Percentiles rank a stretch among this genome's conserved stretches.
These are phyloP conservation scores for Platyscapa corneri DNA, from an alignment of 1,140 invertebrate genomes.

Conservation along the genomic window DNA sequence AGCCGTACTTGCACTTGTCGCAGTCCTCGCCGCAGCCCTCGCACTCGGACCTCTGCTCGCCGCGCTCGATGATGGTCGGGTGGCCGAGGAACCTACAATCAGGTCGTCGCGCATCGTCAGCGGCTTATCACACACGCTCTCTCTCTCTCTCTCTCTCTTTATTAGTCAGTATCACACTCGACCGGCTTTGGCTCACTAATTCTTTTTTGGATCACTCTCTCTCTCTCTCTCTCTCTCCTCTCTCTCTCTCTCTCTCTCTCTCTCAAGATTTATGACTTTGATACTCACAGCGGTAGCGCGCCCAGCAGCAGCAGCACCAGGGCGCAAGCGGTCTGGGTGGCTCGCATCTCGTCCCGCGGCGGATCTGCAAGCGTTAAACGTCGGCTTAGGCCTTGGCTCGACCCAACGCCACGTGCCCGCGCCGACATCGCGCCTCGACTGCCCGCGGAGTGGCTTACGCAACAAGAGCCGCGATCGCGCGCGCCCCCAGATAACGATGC, in stretches of 20 bases:
- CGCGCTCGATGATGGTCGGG: slow-evolving; percentile 55
- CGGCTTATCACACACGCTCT: not conserved
- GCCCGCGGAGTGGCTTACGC: not conserved
- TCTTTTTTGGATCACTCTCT: too few relatives aligned
- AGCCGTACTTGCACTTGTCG: slow-evolving; percentile 61
- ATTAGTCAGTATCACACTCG: too few relatives aligned
- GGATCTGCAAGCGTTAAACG: slow-evolving; percentile 1
- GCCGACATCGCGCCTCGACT: not conserved
- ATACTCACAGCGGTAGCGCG: slow-evolving; percentile 59
- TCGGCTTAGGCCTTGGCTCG: not conserved
- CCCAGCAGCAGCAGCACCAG: slow-evolving; percentile 53
- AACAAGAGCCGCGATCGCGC: not conserved
- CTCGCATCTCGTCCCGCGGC: slow-evolving; percentile 55
- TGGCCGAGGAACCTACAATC: slow-evolving; percentile 41
- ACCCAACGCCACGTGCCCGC: slow-evolving; percentile 12
- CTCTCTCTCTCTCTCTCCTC: not conserved
- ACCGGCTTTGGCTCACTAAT: too few relatives aligned
- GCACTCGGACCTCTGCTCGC: slow-evolving; percentile 53
- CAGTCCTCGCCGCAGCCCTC: slow-evolving; percentile 59
- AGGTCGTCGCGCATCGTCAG: not conserved
- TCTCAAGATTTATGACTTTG: too few relatives aligned
- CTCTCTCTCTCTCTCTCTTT: not conserved
- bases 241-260: too few relatives aligned
- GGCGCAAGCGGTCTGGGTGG: slow-evolving; percentile 48
- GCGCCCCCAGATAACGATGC: slow-evolving; percentile 29